These are phyloP conservation scores for Drosophila trapezifrons DNA, from an alignment of 1,140 invertebrate genomes.

Conservation along the genomic window DNA sequence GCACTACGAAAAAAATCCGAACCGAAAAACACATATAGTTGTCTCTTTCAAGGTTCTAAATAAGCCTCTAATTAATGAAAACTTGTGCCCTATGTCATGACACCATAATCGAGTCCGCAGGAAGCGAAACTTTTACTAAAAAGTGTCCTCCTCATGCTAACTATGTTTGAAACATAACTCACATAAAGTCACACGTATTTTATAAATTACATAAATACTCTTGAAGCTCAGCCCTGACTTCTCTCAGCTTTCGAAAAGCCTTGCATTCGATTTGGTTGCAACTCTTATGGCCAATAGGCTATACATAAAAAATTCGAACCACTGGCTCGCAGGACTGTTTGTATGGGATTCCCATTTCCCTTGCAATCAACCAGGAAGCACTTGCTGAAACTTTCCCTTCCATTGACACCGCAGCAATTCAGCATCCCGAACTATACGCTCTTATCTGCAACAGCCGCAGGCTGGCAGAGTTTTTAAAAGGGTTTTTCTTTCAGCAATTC, in stretches of 20 bases:
- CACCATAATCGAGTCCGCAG: no score
- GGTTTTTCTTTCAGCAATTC: slow-evolving; percentile 53
- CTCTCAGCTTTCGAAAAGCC: no score
- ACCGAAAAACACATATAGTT: no score
- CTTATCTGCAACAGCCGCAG: slow-evolving; percentile 19
- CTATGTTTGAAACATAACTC: no score
- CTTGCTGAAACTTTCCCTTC: slow-evolving; percentile 34
- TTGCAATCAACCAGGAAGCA: slow-evolving; percentile 21
- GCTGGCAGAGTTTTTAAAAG: slow-evolving; percentile 35
- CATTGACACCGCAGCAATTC: slow-evolving; percentile 41
- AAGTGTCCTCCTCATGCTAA: no score
- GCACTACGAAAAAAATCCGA: no score
- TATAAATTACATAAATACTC: background rate
- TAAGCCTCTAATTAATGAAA: no score
- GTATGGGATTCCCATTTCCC: slow-evolving; percentile 14
- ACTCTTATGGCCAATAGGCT: background rate
- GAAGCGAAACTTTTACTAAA: no score
- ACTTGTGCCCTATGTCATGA: no score
- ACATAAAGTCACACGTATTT: no score
- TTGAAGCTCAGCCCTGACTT: background rate
- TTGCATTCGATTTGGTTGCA: background rate
- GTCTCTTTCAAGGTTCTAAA: no score
- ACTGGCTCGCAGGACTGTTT: slow-evolving; percentile 1
- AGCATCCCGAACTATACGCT: slow-evolving; percentile 14
- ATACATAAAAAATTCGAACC: slow-evolving; percentile 2